Conservation (phyloP, 2,888 invertebrate genomes). For the Mythimna vitellina region DNA sequence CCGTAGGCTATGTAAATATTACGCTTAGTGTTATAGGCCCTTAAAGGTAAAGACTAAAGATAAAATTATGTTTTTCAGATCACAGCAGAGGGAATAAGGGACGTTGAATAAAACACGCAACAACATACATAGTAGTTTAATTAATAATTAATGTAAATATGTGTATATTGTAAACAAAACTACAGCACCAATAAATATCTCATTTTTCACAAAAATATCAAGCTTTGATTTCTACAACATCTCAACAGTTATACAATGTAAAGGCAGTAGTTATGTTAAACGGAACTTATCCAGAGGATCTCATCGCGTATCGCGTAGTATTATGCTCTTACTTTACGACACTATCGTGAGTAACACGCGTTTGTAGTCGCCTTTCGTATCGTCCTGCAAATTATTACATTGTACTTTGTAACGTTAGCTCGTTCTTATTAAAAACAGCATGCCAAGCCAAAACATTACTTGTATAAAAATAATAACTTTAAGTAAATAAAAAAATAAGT, state of each 20-base stretch:
- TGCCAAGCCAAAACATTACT: constrained; percentile 78
- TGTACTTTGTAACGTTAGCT: constrained; percentile 76
- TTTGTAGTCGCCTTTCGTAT: constrained; percentile 93
- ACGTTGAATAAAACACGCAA: constrained; percentile 77
- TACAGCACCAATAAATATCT: constrained; percentile 90
- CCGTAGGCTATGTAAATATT: too few relatives aligned
- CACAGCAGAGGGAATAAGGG: constrained; percentile 87
- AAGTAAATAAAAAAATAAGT: constrained; percentile 53
- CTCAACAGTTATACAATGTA: constrained; percentile 85
- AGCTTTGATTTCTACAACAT: constrained; percentile 83
- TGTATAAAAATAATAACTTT: constrained; percentile 73
- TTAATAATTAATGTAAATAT: constrained; percentile 84
- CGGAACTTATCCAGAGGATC: constrained; percentile 69
- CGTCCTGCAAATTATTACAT: constrained; percentile 91
- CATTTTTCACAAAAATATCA: constrained; percentile 88
- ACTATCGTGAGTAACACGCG: constrained; percentile 91
- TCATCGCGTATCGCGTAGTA: constrained; percentile 63
- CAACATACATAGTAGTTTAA: constrained; percentile 87
- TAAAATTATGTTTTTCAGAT: constrained; percentile 76
- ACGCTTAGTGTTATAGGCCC: too few relatives aligned
- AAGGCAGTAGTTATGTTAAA: constrained; percentile 78
- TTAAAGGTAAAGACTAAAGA: background rate
- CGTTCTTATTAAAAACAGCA: constrained; percentile 70
- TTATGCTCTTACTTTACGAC: constrained; percentile 79
- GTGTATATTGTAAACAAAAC: constrained; percentile 85